Conservation (phyloP, 23 tunicate genomes). For the Halocynthia roretzi region DNA sequence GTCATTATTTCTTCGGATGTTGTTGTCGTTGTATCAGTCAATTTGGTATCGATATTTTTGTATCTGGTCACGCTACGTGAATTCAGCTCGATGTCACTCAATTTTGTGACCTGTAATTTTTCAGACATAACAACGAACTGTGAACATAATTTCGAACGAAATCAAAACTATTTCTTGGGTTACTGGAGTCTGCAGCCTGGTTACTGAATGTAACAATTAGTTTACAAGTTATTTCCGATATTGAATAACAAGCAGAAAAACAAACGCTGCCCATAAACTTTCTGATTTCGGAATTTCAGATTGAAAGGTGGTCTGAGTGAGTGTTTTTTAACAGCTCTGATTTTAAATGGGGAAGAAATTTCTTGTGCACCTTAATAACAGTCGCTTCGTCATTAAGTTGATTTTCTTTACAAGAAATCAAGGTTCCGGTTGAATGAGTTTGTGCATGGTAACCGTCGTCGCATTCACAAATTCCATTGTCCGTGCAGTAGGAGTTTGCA, state of each 20-base stretch:
- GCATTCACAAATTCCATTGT: constrained; percentile 42
- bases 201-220: too few species aligned
- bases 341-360: neutral
- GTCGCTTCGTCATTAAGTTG: constrained; percentile 15
- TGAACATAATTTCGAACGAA: too few species aligned
- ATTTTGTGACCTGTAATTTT: too few species aligned
- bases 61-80: too few species aligned
- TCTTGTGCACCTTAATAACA: neutral
- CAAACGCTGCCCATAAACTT: too few species aligned
- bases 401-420: constrained; percentile 3
- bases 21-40: neutral
- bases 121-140: too few species aligned
- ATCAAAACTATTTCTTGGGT: too few species aligned
- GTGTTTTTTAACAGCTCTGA: neutral
- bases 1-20: neutral
- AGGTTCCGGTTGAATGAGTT: neutral
- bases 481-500: constrained; percentile 18
- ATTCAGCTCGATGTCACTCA: too few species aligned
- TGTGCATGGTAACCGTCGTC: neutral
- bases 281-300: too few species aligned
- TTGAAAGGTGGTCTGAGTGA: neutral
- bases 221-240: too few species aligned
- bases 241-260: too few species aligned
- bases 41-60: neutral
- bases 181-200: too few species aligned